Evolutionary conservation across 2,888 invertebrate species (phyloP).

Genomic region (Stenolophus ochropezus): DNA sequence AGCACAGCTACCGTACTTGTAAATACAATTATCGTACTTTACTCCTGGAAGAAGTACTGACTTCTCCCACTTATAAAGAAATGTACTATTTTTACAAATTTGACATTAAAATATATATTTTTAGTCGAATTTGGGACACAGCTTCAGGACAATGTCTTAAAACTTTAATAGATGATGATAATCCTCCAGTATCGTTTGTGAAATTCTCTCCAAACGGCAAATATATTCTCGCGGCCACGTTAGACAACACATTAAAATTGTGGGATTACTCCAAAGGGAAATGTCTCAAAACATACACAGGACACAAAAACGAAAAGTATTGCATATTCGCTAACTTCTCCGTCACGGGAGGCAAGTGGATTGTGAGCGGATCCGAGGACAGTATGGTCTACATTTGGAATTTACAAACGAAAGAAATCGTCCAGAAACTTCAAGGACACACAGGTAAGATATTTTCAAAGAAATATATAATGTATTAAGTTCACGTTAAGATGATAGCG

Average conservation of each 20-base stretch:
- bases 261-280: slow-evolving; percentile 99
- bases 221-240: slow-evolving; percentile 97
- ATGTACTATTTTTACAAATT: background rate
- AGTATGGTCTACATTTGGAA: slow-evolving; percentile 99
- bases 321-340: slow-evolving; percentile 99
- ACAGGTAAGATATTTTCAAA: slow-evolving; percentile 82
- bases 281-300: slow-evolving; percentile 98
- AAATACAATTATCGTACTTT: background rate
- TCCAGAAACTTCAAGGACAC: slow-evolving; percentile 97
- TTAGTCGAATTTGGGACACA: slow-evolving; percentile 99
- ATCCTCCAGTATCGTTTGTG: slow-evolving; percentile 99
- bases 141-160: slow-evolving; percentile 99
- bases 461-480: no score
- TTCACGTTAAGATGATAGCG: no score
- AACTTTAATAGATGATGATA: slow-evolving; percentile 99
- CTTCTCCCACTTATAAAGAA: background rate
- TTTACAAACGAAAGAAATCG: slow-evolving; percentile 98
- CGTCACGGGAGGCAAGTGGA: slow-evolving; percentile 99
- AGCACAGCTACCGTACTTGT: no score
- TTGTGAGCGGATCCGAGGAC: slow-evolving; percentile 99
- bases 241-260: slow-evolving; percentile 98
- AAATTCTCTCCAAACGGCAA: slow-evolving; percentile 99
- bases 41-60: no score
- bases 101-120: slow-evolving; percentile 69
- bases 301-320: slow-evolving; percentile 99